Base-by-base conservation (phyloP, 1,140 invertebrate species). In the Trinorchestia longiramus region DNA sequence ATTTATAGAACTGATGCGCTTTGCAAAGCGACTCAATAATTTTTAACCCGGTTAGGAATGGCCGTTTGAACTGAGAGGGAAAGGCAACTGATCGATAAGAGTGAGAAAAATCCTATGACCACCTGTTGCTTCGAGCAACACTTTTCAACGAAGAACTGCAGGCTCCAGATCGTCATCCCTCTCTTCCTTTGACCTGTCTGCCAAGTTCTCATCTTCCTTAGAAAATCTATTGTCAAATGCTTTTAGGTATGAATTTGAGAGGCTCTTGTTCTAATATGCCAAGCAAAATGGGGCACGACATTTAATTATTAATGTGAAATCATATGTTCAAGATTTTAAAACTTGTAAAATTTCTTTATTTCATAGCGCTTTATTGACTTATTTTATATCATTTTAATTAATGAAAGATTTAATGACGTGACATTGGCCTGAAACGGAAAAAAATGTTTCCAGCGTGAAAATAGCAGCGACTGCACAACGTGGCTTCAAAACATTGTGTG, bases 11-110 rank as follows among this genome's bases (percentile, higher is more conserved):
- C 62, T 15, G 62, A 77, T 77, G 15, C 11, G 28, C 62, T 1
- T 23, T 28, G 1, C 62, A 36, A 77, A 77, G 62, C 15, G 62
- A 53, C 47, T 19, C 47, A 53, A 53, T 53, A 53, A 77, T 77
- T 77, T 36, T 77, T 28, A 77, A 28, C 62, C 62, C 62, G 62
- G 36, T 3, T 36, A 77, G 62, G 62, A 77, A 11, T 53, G 62
- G 62, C 62, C 62, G 62, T 77, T 77, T 90, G 88, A 42, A 90
- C 88, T 41, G 88, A 41, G 43, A 90, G 88, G 88, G 88, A 42
- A 42, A 90, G 43, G 88, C 88, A 90, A 90, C 88, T 90, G 88
- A 90, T 90, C 88, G 88, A 90, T 90, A 42, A 90, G 88, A 90
- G 43, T 90, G n/a, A 90, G 88, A 90, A 90, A 90, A 90, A 41